A percentile compares a stretch with the other conserved stretches of the same genome.
These are phyloP conservation scores for Tamandua tetradactyla DNA, from an alignment of 2,797 vertebrate genomes.

Conservation along the genomic window DNA sequence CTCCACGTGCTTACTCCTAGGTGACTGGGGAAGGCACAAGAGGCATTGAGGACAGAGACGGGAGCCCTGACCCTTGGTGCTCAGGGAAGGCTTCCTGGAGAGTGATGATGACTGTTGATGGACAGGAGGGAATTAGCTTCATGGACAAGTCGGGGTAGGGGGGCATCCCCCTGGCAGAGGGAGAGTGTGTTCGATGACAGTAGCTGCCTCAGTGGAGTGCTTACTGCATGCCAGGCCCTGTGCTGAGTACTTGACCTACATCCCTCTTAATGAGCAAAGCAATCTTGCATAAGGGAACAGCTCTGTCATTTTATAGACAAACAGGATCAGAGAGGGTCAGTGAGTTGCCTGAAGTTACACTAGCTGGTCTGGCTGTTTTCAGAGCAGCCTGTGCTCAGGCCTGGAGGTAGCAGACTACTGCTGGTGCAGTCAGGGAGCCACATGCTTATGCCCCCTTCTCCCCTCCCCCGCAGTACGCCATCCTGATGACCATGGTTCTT, in stretches of 20 bases:
- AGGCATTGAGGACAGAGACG: not conserved
- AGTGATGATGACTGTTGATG: not conserved
- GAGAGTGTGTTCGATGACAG: too few species aligned
- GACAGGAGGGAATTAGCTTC: not conserved
- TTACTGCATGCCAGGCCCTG: not conserved
- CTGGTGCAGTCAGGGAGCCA: not conserved
- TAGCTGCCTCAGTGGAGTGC: not conserved
- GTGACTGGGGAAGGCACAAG: not conserved
- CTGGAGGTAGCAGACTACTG: not conserved
- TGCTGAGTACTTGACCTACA: not conserved
- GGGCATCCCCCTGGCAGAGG: not conserved
- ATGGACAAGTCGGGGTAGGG: not conserved
- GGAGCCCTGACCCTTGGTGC: not conserved
- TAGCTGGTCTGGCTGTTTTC: not conserved
- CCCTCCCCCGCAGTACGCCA: slow-evolving; percentile 90
- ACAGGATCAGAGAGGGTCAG: not conserved
- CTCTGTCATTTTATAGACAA: not conserved
- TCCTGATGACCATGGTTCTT: slow-evolving; percentile 96
- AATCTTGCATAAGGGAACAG: not conserved
- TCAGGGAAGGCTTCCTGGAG: not conserved
- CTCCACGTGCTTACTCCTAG: not conserved
- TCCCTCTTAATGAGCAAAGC: not conserved
- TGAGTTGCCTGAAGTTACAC: not conserved
- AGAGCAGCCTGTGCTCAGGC: not conserved
- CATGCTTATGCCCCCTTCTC: rapidly evolving